Conservation (phyloP, 2,797 vertebrate species). For the Apogon hyalosoma region DNA sequence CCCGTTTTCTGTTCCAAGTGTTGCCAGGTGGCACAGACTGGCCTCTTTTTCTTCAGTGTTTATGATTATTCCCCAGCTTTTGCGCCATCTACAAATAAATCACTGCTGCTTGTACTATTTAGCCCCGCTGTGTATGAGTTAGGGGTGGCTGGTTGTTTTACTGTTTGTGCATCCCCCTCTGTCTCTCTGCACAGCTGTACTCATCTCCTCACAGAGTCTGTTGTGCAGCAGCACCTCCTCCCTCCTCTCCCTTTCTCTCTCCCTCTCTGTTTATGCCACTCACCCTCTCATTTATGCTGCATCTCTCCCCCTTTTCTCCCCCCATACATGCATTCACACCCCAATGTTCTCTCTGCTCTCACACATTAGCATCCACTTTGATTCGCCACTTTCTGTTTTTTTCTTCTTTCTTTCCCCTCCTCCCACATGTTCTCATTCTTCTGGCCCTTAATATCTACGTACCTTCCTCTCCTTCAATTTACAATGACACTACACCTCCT, state of each 20-base stretch:
- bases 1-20: constrained; percentile 38
- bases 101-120: constrained; percentile 24
- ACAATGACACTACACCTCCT: constrained; percentile 49
- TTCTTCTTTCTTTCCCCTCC: not conserved
- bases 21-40: constrained; percentile 31
- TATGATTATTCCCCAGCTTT: constrained; percentile 40
- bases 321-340: not conserved
- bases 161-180: constrained; percentile 72
- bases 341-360: not conserved
- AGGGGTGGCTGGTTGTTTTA: constrained; percentile 49
- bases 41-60: constrained; percentile 33
- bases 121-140: constrained; percentile 23
- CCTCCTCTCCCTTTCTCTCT: constrained; percentile 19
- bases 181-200: constrained; percentile 85
- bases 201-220: constrained; percentile 70
- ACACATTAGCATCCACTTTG: constrained; percentile 26
- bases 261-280: constrained; percentile 41
- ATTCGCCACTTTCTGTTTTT: constrained; percentile 11
- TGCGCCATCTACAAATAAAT: constrained; percentile 45
- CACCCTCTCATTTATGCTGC: constrained; percentile 53
- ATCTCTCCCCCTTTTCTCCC: constrained; percentile 25
- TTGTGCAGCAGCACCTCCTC: constrained; percentile 33
- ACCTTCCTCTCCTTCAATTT: constrained; percentile 42
- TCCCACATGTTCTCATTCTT: constrained; percentile 28
- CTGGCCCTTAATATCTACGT: constrained; percentile 52